Evolutionary conservation across 2,888 invertebrate species (phyloP).

Genomic region (Tortricodes alternella): DNA sequence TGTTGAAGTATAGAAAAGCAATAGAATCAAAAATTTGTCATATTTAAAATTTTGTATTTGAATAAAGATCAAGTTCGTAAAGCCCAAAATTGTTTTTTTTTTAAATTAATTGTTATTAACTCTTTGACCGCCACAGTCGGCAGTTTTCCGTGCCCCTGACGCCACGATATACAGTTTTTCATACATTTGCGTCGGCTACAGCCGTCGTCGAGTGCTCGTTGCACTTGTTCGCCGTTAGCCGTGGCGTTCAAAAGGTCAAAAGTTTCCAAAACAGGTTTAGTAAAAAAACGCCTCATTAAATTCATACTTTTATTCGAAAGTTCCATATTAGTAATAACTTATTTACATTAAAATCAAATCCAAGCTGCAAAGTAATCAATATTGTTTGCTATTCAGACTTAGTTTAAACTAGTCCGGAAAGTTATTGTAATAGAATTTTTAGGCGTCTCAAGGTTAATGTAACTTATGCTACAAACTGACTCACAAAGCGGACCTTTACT

Average conservation of each 20-base stretch:
- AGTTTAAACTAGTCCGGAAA: neutral
- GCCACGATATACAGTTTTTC: too few species aligned
- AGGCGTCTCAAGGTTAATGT: neutral
- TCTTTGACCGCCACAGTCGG: neutral
- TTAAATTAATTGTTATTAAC: neutral
- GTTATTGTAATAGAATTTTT: neutral
- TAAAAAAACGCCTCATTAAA: neutral
- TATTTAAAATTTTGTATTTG: constrained; percentile 30
- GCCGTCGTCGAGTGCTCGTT: too few species aligned
- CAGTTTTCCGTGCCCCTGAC: too few species aligned
- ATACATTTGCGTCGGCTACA: too few species aligned
- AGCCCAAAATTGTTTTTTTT: neutral
- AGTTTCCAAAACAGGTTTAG: neutral
- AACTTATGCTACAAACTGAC: too few species aligned
- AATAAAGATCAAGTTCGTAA: constrained; percentile 27
- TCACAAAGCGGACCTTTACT: too few species aligned
- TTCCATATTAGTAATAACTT: neutral
- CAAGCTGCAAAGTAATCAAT: constrained; percentile 1
- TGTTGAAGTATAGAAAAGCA: constrained; percentile 31
- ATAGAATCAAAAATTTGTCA: constrained; percentile 26
- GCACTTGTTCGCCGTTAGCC: too few species aligned
- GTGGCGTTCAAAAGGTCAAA: too few species aligned
- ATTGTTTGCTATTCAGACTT: neutral
- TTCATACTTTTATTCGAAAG: constrained; percentile 26
- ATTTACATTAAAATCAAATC: constrained; percentile 19